Percentiles rank a stretch among this genome's conserved stretches.
phyloP scores from a whole-genome alignment of 1,140 invertebrate species.

The Bactericera cockerelli region DNA sequence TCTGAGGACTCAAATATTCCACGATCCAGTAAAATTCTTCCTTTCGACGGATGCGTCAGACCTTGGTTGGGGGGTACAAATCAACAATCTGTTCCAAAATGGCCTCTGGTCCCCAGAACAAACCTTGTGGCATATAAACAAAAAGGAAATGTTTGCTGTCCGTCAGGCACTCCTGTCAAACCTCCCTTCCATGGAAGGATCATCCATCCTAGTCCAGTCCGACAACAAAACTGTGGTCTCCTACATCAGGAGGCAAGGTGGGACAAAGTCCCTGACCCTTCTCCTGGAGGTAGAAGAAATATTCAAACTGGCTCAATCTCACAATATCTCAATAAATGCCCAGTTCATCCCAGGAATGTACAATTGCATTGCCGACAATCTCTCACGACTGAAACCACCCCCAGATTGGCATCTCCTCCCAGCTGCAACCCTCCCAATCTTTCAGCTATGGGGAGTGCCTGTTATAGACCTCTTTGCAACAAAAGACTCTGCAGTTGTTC shows the following conservation, averaged over 20 bases:
- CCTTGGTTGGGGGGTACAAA: too few relatives aligned
- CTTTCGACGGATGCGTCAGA: too few relatives aligned
- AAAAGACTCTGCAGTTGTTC: neutral
- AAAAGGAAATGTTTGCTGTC: constrained; percentile 20
- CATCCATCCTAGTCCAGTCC: constrained; percentile 19
- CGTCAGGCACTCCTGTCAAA: constrained; percentile 15
- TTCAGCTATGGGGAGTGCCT: too few relatives aligned
- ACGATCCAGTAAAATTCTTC: too few relatives aligned
- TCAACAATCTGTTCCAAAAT: constrained; percentile 14
- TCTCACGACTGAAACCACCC: too few relatives aligned
- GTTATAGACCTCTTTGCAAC: too few relatives aligned
- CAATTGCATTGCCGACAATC: too few relatives aligned
- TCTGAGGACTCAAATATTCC: too few relatives aligned
- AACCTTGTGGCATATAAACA: constrained; percentile 21
- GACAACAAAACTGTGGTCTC: constrained; percentile 22
- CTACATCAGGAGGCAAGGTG: constrained; percentile 21
- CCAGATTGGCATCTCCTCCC: too few relatives aligned
- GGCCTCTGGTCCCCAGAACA: constrained; percentile 17
- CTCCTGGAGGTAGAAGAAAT: constrained; percentile 13
- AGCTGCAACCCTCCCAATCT: too few relatives aligned
- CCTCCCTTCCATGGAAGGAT: neutral
- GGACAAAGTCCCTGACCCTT: constrained; percentile 17
- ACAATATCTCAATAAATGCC: too few relatives aligned
- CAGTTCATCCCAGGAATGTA: too few relatives aligned
- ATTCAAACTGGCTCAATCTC: constrained; percentile 12